Base-by-base conservation (phyloP, 2,797 vertebrate species). In the Sphaeramia orbicularis region DNA sequence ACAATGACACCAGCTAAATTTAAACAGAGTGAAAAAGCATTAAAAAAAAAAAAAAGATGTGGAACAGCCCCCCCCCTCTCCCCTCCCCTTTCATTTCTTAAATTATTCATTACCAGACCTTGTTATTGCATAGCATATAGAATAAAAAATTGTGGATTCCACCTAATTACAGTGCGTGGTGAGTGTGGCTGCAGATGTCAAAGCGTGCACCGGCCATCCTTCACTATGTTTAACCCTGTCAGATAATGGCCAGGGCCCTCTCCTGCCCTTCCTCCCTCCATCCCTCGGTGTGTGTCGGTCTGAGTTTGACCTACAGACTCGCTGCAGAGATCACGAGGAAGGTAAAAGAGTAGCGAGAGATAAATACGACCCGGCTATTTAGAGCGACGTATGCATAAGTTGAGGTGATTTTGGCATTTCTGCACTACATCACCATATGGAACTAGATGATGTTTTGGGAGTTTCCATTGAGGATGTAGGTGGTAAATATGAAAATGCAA, bases 1-100 rank as follows among this genome's bases (percentile, higher is more conserved):
- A 92, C 85, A 91, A 81, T 80, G 89, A 88, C 89, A 88, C 59
- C 45, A 38, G 86, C 90, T 90, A 92, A 86, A 91, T 92, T 91
- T 92, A 92, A 85, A 92, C 79, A 86, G 68, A 76, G 66, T 61
- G 63, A 80, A 82, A 76, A 80, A 50, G 24, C 38, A n/a, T 59
- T 51, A 47, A 37, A 68, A 54, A 74, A 59, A n/a, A n/a, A n/a
- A n/a, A n/a, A n/a, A n/a, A n/a, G n/a, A n/a, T n/a, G n/a, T n/a
- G n/a, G n/a, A n/a, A n/a, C n/a, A n/a, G n/a, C n/a, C n/a, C 50
- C 40, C 27, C 83, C 72, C 71, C 65, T 54, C 74, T 76, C 65
- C 65, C 44, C 63, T 24, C 14, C 7, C 52, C n/a, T n/a, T n/a
- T n/a, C n/a, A n/a, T n/a, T n/a, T n/a, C 49, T 56, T 86, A 63